Percentiles rank a stretch among this genome's conserved stretches.
phyloP scores from a whole-genome alignment of 1,140 invertebrate species.

The Homarus americanus region DNA sequence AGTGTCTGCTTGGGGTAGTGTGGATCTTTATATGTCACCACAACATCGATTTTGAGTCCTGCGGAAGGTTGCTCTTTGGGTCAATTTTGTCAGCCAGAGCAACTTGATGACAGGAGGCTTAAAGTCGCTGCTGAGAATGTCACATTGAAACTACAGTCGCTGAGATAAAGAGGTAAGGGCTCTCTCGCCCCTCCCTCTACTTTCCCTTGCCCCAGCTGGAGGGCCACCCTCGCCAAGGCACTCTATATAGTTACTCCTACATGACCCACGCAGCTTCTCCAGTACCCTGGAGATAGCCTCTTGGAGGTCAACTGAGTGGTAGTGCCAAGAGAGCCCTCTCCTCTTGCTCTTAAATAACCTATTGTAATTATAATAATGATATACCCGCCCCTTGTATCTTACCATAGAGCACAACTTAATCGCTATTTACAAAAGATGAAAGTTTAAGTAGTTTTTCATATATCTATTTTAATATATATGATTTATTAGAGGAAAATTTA shows the following conservation, averaged over 20 bases:
- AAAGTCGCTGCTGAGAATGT: background rate
- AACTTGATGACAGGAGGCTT: background rate
- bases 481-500: slow-evolving; percentile 73
- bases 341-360: slow-evolving; percentile 40
- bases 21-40: slow-evolving; percentile 47
- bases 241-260: background rate
- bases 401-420: slow-evolving; percentile 72
- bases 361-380: slow-evolving; percentile 51
- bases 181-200: background rate
- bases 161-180: slow-evolving; percentile 38
- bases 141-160: slow-evolving; percentile 26
- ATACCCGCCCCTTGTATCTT: slow-evolving; percentile 64
- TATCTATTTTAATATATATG: slow-evolving; percentile 74
- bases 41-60: slow-evolving; percentile 25
- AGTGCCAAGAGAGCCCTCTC: background rate
- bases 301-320: background rate
- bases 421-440: slow-evolving; percentile 73
- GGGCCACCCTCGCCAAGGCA: background rate
- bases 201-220: background rate
- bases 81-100: background rate
- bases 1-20: slow-evolving; percentile 67
- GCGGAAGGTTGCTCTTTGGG: background rate
- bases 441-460: slow-evolving; percentile 74
- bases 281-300: background rate
- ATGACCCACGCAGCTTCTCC: background rate